These are phyloP conservation scores for Harpagifer antarcticus DNA, from an alignment of 2,797 vertebrate genomes.

Conservation along the genomic window DNA sequence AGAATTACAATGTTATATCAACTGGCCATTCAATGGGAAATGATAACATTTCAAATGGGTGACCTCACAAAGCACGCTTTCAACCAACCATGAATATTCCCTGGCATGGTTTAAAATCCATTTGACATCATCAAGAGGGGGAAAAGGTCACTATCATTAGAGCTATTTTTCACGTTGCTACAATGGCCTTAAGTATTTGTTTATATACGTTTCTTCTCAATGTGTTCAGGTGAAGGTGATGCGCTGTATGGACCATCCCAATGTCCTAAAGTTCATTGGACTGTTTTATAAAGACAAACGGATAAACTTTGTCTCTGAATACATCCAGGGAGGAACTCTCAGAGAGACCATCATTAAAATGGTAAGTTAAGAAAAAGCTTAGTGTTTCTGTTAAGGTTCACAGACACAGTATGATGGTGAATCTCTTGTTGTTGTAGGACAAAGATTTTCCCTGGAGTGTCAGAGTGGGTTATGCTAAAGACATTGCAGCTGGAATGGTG, in stretches of 20 bases:
- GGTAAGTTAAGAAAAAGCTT: constrained; percentile 79
- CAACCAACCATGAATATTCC: background rate
- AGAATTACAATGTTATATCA: too few relatives aligned
- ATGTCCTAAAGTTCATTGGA: constrained; percentile 96
- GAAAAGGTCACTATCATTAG: background rate
- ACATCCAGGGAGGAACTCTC: constrained; percentile 94
- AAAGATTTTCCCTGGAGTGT: constrained; percentile 91
- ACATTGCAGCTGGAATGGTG: constrained; percentile 97
- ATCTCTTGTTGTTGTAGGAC: constrained; percentile 80
- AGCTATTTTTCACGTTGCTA: background rate
- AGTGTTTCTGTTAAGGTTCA: background rate
- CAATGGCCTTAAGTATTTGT: background rate
- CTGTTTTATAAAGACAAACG: constrained; percentile 97
- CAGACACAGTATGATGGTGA: background rate
- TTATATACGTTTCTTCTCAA: background rate
- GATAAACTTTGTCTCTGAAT: constrained; percentile 96
- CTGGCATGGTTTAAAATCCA: background rate
- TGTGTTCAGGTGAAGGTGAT: constrained; percentile 95
- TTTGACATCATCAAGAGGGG: background rate
- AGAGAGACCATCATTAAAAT: constrained; percentile 92
- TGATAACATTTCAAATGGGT: too few relatives aligned
- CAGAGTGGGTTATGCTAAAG: constrained; percentile 94
- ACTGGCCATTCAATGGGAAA: too few relatives aligned
- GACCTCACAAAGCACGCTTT: too few relatives aligned
- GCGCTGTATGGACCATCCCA: constrained; percentile 97